Percentiles rank a stretch among this genome's conserved stretches.
phyloP scores from a whole-genome alignment of 2,113 vertebrate genomes.

The Marmota monax region DNA sequence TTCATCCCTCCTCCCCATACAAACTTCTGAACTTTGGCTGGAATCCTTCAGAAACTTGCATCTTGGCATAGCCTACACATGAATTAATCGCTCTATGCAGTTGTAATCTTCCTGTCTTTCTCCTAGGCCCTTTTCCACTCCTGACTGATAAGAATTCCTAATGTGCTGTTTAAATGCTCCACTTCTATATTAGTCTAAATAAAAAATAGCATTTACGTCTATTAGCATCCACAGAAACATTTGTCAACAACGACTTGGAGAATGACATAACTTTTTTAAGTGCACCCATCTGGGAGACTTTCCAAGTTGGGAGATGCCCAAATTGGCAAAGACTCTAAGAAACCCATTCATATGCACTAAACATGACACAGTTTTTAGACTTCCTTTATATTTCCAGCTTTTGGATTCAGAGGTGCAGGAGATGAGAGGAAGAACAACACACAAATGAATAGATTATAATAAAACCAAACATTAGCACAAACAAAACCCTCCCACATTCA shows the following conservation, averaged over 20 bases:
- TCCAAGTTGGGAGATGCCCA: slow-evolving; percentile 80
- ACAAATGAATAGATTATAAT: neutral
- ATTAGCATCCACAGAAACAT: slow-evolving; percentile 85
- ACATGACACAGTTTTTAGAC: slow-evolving; percentile 60
- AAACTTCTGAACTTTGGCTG: neutral
- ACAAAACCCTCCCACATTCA: neutral
- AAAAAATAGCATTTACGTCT: slow-evolving; percentile 81
- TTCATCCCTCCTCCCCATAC: neutral
- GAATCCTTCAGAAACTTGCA: neutral
- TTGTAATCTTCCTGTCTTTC: neutral
- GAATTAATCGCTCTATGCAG: neutral
- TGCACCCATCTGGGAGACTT: slow-evolving; percentile 81
- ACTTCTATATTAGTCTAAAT: slow-evolving; percentile 72
- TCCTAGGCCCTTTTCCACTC: slow-evolving; percentile 13
- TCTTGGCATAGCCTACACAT: neutral
- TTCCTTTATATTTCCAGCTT: slow-evolving; percentile 66
- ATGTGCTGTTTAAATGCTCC: slow-evolving; percentile 51
- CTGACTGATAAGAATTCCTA: slow-evolving; percentile 76
- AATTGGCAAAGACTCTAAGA: slow-evolving; percentile 75
- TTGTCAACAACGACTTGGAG: slow-evolving; percentile 83
- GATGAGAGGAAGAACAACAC: neutral
- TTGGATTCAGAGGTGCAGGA: slow-evolving; percentile 39
- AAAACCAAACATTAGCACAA: neutral
- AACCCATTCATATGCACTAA: slow-evolving; percentile 65
- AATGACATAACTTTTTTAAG: slow-evolving; percentile 81